These are phyloP conservation scores for Thamnophis elegans DNA, from an alignment of 2,797 vertebrate species.

Conservation along the genomic window DNA sequence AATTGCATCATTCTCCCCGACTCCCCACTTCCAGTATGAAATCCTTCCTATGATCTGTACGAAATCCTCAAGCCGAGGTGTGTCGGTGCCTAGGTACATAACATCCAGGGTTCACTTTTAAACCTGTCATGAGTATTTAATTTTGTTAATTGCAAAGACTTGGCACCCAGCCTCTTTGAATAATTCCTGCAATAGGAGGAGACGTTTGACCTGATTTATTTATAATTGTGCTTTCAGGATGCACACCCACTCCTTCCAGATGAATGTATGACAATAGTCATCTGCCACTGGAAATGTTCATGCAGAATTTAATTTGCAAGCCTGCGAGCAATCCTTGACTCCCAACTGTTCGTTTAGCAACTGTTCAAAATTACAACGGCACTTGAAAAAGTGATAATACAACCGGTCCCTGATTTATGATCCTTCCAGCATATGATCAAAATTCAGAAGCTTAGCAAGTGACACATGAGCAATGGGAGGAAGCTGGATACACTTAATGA, in stretches of 20 bases:
- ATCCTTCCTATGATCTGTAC: background rate
- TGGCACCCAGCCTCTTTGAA: constrained; percentile 34
- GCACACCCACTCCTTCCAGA: constrained; percentile 23
- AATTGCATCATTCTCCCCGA: background rate
- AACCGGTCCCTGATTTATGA: background rate
- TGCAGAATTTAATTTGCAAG: constrained; percentile 50
- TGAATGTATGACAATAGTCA: constrained; percentile 45
- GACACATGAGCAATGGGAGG: background rate
- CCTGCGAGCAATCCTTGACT: background rate
- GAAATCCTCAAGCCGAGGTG: background rate
- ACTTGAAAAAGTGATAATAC: background rate
- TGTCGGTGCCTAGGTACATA: too few relatives aligned
- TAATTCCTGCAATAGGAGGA: constrained; percentile 1
- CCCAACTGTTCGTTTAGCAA: background rate
- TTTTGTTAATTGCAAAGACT: background rate
- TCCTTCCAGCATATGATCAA: background rate
- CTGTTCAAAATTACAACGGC: background rate
- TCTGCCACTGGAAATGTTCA: constrained; percentile 50
- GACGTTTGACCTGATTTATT: background rate
- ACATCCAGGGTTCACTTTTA: background rate
- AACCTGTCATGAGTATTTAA: background rate
- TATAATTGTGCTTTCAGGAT: constrained; percentile 40
- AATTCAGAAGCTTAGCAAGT: background rate
- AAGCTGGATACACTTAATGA: background rate
- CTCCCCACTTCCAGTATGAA: background rate